Base-by-base conservation (phyloP, 2,888 invertebrate genomes). In the Camponotus fellah region DNA sequence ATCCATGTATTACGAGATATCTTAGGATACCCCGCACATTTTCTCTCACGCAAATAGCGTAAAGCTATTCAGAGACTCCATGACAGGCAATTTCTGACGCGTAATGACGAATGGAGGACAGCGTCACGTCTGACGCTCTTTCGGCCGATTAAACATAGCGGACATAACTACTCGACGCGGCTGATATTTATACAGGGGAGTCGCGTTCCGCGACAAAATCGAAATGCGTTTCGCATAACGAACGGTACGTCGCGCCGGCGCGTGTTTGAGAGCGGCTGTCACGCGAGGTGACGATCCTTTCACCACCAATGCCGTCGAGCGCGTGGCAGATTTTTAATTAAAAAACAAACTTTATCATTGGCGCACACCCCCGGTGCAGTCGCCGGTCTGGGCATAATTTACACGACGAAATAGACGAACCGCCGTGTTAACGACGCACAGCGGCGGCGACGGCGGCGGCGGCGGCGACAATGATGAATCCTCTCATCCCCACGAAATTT, bases 221-320 rank as follows among this genome's bases (percentile, higher is more conserved):
- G 90, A 89, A 89, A 66, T 83, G 84, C 85, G 86, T 88, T 89
- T 89, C 86, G 90, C 90, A 89, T 88, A 89, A 85, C 90, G 86
- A 89, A 75, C 74, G 8, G 64, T 21, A 40, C 76, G 64, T 81
- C 69, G 71, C 71, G 83, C 12, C 21, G 72, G 72, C 53, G 81
- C 83, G 81, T 80, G 66, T 82, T 80, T 37, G 79, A 72, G 85
- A 85, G 87, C 49, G 72, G 85, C 81, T 74, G 87, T 87, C 87
- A 87, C 71, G 58, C 83, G 85, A 74, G 82, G 77, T 79, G 87
- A 87, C 83, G 83, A 68, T 83, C 81, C 65, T 83, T 80, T 85
- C 79, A 65, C 58, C 76, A 60, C 64, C 76, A 58, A 58, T 64
- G 79, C 69, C 80, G 69, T 49, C 60, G 83, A 46, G 37, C 68